Evolutionary conservation across 2,797 vertebrate genomes (phyloP), one percentile per base, ranked within the genome.

Genomic region (Squalus acanthias): DNA sequence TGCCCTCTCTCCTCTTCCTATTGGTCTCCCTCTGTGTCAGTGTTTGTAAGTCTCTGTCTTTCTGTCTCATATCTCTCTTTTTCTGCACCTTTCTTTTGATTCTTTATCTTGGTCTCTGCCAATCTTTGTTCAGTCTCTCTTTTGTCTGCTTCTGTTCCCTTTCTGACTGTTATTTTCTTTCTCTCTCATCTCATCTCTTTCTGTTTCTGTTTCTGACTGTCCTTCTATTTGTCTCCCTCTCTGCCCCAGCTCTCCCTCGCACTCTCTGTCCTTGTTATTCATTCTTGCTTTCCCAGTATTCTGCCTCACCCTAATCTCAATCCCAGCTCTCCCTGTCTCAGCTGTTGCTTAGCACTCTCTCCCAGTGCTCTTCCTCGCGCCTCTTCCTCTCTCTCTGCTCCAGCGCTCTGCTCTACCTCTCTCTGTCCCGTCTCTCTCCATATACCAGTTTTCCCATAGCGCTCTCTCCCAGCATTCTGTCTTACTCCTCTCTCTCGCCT

Each of bases 51-150:
- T 50, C 26, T 79, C 96, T 63, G 57, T 33, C 76, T 63, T 85
- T 96, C 95, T 33, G n/a, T 50, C 60, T n/a, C 63, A 67, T 1
- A n/a, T 70, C 33, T 1, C 69, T 24, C 50, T 2, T 57, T 57
- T 57, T 57, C 53, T 57, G 53, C 5, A 57, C 53, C 53, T 5
- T 57, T 57, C 53, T 22, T 96, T 60, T 22, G 5, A 10, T 12
- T n/a, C n/a, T 96, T 79, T 46, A 96, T 95, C 96, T 97, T 97
- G 96, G 96, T 96, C 97, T 96, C 96, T 96, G 96, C 96, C 96
- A 96, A 85, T 96, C 95, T 46, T 79, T 96, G 97, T 79, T 96
- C 95, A 70, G 95, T 96, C 96, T 82, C 96, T 96, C 96, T 96
- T 29, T 96, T 96, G 96, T 96, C 96, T 0, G 95, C 96, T 97